Conservation (phyloP, 2,888 invertebrate species). For the Philonicus albiceps region DNA sequence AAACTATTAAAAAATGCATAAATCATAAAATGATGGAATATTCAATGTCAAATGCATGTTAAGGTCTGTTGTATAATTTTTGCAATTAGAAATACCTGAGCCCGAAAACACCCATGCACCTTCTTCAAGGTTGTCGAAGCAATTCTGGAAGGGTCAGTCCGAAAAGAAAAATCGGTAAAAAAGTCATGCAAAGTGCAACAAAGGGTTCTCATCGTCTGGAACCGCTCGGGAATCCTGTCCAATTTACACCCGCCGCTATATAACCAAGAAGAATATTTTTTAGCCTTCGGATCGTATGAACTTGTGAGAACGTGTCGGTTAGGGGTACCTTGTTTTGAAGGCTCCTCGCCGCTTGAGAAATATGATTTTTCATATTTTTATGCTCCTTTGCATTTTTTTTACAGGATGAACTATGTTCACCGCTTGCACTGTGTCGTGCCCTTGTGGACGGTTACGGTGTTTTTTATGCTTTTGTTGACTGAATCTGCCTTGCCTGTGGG, state of each 20-base stretch:
- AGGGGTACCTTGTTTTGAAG: not conserved
- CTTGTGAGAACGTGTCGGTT: not conserved
- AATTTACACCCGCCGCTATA: constrained; percentile 15
- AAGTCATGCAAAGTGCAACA: constrained; percentile 20
- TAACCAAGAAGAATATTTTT: not conserved
- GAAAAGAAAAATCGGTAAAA: not conserved
- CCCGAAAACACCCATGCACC: not conserved
- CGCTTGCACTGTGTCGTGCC: not conserved
- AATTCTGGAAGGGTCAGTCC: not conserved
- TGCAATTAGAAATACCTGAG: not conserved
- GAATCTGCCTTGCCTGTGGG: not conserved
- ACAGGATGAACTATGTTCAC: not conserved
- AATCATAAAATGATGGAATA: constrained; percentile 21
- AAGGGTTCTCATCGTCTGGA: constrained; percentile 13
- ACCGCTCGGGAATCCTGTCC: not conserved
- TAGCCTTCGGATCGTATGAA: constrained; percentile 1
- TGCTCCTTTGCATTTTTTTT: not conserved
- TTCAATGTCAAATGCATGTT: not conserved
- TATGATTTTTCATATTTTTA: constrained; percentile 42
- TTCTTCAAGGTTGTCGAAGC: not conserved
- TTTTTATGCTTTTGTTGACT: not conserved
- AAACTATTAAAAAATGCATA: constrained; percentile 17
- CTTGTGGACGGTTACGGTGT: not conserved
- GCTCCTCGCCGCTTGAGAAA: not conserved
- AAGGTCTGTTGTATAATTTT: not conserved